Evolutionary conservation across 2,797 vertebrate genomes (phyloP).

Genomic region (Morus bassanus): DNA sequence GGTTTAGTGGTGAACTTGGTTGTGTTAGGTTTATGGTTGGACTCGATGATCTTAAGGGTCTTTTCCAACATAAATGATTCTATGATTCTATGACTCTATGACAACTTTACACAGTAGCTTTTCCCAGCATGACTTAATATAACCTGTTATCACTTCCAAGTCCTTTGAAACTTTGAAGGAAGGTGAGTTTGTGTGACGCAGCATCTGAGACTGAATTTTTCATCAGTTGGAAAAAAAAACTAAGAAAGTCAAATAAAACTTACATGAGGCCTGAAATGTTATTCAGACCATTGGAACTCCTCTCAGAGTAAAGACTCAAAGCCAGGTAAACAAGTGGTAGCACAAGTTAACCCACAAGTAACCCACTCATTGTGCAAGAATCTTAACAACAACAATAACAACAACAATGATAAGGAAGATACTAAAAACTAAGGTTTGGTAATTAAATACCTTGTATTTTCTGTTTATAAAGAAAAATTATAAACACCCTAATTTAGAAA

Average conservation of each 20-base stretch:
- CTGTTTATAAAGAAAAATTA: not conserved
- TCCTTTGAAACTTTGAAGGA: not conserved
- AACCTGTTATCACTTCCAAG: not conserved
- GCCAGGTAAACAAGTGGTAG: not conserved
- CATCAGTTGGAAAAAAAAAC: not conserved
- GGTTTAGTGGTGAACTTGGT: not conserved
- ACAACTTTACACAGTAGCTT: not conserved
- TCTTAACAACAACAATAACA: not conserved
- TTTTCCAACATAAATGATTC: not conserved
- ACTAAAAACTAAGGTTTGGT: not conserved
- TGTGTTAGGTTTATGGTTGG: not conserved
- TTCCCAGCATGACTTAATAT: not conserved
- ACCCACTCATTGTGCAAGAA: not conserved
- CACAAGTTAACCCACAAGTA: not conserved
- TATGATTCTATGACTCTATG: not conserved
- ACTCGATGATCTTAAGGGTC: fast-evolving
- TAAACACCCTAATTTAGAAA: not conserved
- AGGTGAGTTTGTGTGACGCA: not conserved
- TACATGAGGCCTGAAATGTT: not conserved
- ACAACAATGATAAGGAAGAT: not conserved
- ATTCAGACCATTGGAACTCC: not conserved
- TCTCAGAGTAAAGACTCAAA: not conserved
- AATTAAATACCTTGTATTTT: not conserved
- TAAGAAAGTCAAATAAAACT: not conserved
- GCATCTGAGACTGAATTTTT: not conserved